A percentile compares a stretch with the other conserved stretches of the same genome.
Evolutionary conservation across 2,797 vertebrate species (phyloP).

Genomic region (Scyliorhinus canicula): DNA sequence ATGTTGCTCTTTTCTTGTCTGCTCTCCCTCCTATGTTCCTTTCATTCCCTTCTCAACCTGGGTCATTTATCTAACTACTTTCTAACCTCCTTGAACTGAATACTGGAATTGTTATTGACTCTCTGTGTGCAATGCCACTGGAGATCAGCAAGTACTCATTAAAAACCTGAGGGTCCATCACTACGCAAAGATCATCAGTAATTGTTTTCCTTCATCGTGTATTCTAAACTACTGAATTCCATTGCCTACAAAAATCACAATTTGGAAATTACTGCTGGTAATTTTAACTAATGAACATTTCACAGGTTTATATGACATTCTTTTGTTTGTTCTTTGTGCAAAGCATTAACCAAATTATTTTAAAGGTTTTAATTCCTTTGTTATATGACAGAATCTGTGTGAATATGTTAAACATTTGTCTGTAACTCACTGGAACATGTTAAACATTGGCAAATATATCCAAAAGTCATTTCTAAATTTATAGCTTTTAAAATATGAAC

Average conservation of each 20-base stretch:
- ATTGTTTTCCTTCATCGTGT: neutral
- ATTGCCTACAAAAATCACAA: neutral
- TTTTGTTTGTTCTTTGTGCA: neutral
- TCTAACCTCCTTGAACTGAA: neutral
- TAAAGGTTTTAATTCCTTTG: neutral
- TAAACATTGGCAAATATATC: neutral
- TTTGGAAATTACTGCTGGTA: neutral
- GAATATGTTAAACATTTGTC: neutral
- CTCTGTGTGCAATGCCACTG: neutral
- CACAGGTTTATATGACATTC: neutral
- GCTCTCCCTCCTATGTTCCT: neutral
- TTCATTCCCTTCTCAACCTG: neutral
- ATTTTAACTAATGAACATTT: neutral
- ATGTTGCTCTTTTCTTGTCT: too few relatives aligned
- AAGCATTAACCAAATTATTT: neutral
- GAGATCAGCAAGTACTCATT: neutral
- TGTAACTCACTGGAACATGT: too few relatives aligned
- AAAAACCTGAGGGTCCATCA: neutral
- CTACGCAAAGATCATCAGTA: neutral
- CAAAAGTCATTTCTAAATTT: neutral
- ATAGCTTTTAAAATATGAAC: neutral
- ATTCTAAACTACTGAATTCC: neutral
- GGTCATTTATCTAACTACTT: neutral
- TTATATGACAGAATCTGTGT: neutral
- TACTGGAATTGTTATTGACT: neutral